Evolutionary conservation across 2,888 invertebrate genomes (phyloP).

Genomic region (Rhynchonema sp.): DNA sequence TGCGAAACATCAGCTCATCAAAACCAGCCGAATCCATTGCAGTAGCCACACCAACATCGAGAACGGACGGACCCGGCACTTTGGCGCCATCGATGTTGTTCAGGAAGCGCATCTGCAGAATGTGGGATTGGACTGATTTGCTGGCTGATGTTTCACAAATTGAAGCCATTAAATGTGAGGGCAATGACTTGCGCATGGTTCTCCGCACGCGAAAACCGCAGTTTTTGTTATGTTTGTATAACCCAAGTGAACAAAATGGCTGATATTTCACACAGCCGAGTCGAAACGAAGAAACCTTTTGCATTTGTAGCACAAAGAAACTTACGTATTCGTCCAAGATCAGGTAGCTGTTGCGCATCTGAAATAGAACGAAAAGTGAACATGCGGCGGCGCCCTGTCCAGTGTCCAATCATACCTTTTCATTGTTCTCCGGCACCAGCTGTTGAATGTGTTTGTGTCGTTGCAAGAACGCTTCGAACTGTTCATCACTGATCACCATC

Average conservation of each 20-base stretch:
- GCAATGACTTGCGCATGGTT: too few species aligned
- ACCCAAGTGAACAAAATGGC: too few species aligned
- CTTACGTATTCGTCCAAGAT: constrained; percentile 34
- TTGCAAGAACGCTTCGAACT: constrained; percentile 33
- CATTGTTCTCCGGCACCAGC: constrained; percentile 37
- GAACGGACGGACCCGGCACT: constrained; percentile 34
- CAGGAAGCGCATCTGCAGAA: constrained; percentile 36
- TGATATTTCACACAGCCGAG: too few species aligned
- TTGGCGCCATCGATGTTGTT: constrained; percentile 32
- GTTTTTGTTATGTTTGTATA: too few species aligned
- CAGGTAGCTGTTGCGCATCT: constrained; percentile 38
- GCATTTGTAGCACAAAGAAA: too few species aligned
- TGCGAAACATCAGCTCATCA: constrained; percentile 33
- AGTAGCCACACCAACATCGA: constrained; percentile 35
- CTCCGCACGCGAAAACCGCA: too few species aligned
- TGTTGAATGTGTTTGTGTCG: constrained; percentile 30
- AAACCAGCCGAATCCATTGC: constrained; percentile 36
- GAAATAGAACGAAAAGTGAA: not conserved
- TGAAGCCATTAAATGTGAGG: too few species aligned
- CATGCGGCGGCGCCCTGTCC: not conserved
- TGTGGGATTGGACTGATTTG: too few species aligned
- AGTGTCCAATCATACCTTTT: too few species aligned
- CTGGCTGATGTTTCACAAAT: not conserved
- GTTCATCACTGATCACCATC: constrained; percentile 33
- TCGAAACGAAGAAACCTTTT: too few species aligned